phyloP scores from a whole-genome alignment of 2,113 vertebrate species.

The Eclectus roratus region DNA sequence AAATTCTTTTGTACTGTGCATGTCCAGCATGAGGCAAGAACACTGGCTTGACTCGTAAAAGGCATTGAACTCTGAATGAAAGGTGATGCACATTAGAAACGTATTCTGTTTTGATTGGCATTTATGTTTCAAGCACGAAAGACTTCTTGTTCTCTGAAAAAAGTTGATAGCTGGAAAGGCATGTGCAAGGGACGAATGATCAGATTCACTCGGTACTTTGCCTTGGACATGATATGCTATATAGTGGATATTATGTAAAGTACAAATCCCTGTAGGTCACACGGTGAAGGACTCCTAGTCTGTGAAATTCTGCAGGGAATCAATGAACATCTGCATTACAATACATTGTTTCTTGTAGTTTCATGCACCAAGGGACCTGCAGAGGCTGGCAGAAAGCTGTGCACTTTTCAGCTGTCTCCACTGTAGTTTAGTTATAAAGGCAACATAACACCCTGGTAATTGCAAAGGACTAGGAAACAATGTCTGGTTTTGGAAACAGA shows the following conservation, averaged over 20 bases:
- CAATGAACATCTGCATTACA: conserved; percentile 72
- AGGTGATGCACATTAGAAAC: neutral
- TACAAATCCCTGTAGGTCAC: conserved; percentile 60
- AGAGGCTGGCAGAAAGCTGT: conserved; percentile 55
- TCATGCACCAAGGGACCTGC: conserved; percentile 45
- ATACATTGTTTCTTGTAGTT: conserved; percentile 66
- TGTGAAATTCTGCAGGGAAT: conserved; percentile 63
- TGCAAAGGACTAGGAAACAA: conserved; percentile 28
- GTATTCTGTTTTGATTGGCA: neutral
- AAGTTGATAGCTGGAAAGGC: conserved; percentile 21
- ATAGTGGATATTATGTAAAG: conserved; percentile 49
- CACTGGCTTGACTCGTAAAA: neutral
- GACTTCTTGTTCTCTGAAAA: neutral
- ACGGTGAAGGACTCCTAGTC: conserved; percentile 61
- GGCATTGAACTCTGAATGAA: neutral
- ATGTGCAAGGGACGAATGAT: neutral
- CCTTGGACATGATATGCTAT: neutral
- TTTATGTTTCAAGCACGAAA: conserved; percentile 17
- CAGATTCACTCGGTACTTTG: neutral
- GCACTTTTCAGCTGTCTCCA: conserved; percentile 45
- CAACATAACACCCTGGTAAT: conserved; percentile 18
- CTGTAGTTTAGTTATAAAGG: conserved; percentile 44
- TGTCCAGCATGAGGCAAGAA: neutral
- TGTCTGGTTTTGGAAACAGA: conserved; percentile 41
- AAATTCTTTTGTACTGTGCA: neutral